Percentiles rank a stretch among this genome's conserved stretches.
phyloP scores from a whole-genome alignment of 1,140 invertebrate genomes.

The Pararge aegeria region DNA sequence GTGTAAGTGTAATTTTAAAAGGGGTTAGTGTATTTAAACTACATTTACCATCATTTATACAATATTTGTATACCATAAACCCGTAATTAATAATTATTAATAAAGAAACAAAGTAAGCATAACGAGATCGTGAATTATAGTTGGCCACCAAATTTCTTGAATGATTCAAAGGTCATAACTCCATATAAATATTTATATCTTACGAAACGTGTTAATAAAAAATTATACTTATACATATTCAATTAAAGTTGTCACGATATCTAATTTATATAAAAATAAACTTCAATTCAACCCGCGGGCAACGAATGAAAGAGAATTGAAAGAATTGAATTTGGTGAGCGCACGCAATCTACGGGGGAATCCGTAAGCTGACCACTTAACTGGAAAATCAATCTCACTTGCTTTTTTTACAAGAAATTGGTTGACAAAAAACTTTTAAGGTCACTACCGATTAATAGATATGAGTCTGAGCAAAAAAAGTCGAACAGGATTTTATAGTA shows the following conservation, averaged over 20 bases:
- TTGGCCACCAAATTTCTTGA: constrained; percentile 6
- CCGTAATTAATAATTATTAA: background rate
- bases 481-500: constrained; percentile 62
- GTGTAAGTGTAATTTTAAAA: too few relatives aligned
- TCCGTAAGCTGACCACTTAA: constrained; percentile 44
- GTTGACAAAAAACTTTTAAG: constrained; percentile 43
- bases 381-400: constrained; percentile 56
- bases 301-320: constrained; percentile 27
- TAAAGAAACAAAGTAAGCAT: background rate
- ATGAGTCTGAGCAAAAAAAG: constrained; percentile 47
- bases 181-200: constrained; percentile 15
- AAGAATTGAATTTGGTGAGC: constrained; percentile 25
- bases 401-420: constrained; percentile 43
- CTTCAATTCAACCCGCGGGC: constrained; percentile 7
- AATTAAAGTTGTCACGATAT: constrained; percentile 18
- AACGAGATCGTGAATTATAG: background rate
- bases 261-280: constrained; percentile 19
- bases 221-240: constrained; percentile 18
- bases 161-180: constrained; percentile 21
- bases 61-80: background rate
- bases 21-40: too few relatives aligned
- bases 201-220: constrained; percentile 15
- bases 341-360: constrained; percentile 34
- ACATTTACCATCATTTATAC: background rate
- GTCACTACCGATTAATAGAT: constrained; percentile 36